Evolutionary conservation across 2,888 invertebrate genomes (phyloP), one percentile per base, ranked within the genome.

Genomic region (Drosophila rubida): DNA sequence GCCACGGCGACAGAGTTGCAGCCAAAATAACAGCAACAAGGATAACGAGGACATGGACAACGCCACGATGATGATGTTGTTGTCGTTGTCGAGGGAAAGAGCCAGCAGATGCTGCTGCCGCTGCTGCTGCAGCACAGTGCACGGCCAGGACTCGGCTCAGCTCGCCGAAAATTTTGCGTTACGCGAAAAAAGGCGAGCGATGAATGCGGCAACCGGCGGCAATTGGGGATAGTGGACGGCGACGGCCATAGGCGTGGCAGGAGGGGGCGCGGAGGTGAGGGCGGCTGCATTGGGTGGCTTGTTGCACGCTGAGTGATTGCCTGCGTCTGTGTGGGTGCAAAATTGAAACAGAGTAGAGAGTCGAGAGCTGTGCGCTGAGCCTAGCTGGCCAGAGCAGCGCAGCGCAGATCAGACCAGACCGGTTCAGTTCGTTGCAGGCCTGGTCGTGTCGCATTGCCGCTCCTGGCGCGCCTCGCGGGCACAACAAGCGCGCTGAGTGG

Each of bases 401-500:
- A 23, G 51, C 39, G 25, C 25, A 11, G 50, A 22, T 22, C 44
- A 50, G 61, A n/a, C 41, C 61, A 32, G 60, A 16, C 25, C 46
- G 30, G 42, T 6, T 9, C 27, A 41, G 51, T n/a, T 25, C 25
- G 22, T 19, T 11, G 35, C 16, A 25, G 44, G 22, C 55, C 45
- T 53, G 49, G 41, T 62, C 79, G 86, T 82, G 82, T 88, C 83
- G 84, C 88, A 86, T 48, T 69, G 88, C 51, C 66, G 82, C 82
- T 86, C 32, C 69, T 65, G 84, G 82, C 42, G 61, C 53, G 62
- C 59, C 84, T 80, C 84, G 88, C 88, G 88, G 82, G 78, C 75
- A 69, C 69, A 75, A 86, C 87, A 86, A 82, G 86, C 87, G 78
- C 82, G 82, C 69, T 77, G 82, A 88, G 66, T 80, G 80, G 53